Base-by-base conservation (phyloP, 2,888 invertebrate species). In the Mesopsocus fuscifrons region DNA sequence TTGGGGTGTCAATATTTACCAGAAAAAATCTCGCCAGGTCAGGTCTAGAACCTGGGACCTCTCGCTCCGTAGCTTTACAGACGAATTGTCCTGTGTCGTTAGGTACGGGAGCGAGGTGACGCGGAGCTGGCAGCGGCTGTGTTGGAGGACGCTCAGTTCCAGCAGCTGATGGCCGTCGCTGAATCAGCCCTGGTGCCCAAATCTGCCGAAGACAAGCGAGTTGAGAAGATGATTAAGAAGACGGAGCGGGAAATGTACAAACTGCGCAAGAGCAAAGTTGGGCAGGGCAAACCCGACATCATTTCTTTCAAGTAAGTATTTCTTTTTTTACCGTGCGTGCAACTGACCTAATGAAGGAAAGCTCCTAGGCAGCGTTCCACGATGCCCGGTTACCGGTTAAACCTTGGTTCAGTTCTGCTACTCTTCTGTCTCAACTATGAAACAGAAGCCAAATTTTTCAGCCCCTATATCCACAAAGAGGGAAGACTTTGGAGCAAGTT, bases 191-290 rank as follows among this genome's bases (percentile, higher is more conserved):
- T 20, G 11, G 16, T 23, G 8, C 43, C 21, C 2, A 70, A 68
- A 52, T 74, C 68, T 30, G 59, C 67, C 1, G 73, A 75, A 50
- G 78, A 82, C 54, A 69, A 69, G 53, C 67, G 78, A 59, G 71
- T 82, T 51, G 74, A 83, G 59, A 78, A 83, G 53, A 72, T 91
- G 60, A 67, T 92, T 51, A 76, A 80, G 63, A 79, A 83, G 57
- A 88, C 89, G 9, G 85, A 85, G 46, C 74, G 85, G 56, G 92
- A 94, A 64, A 87, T 92, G 52, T 87, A 91, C 63, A 80, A 87
- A 52, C 66, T 94, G 47, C 66, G 91, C 50, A 82, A 85, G 61
- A 84, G 83, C 41, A 76, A 84, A 56, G 81, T 82, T 51, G 84
- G 85, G 40, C 81, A 82, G 53, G 78, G 87, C 49, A 83, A 85